These are phyloP conservation scores for Brachyhypopomus gauderio DNA, from an alignment of 2,113 vertebrate species.

Conservation along the genomic window DNA sequence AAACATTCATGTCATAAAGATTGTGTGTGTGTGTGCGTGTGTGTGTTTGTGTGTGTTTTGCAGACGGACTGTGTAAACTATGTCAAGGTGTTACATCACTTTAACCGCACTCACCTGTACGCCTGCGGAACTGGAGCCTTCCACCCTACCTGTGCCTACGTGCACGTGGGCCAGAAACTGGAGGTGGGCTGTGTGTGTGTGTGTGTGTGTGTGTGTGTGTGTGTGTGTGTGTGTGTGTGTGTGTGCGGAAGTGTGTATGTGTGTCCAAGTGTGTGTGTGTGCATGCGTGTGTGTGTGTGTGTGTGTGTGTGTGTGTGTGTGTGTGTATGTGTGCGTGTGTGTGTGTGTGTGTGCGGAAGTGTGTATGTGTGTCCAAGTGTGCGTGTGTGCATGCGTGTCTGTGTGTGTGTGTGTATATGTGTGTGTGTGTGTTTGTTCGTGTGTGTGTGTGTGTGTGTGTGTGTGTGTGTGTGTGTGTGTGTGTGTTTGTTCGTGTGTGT, in stretches of 20 bases:
- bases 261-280: background rate
- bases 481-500: too few species aligned
- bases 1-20: slow-evolving; percentile 63
- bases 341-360: too few species aligned
- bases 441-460: too few species aligned
- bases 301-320: too few species aligned
- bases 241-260: background rate
- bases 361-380: too few species aligned
- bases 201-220: slow-evolving; percentile 2
- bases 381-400: too few species aligned
- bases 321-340: too few species aligned
- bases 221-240: background rate
- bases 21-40: slow-evolving; percentile 40
- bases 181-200: slow-evolving; percentile 77
- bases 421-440: too few species aligned
- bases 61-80: slow-evolving; percentile 97
- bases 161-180: slow-evolving; percentile 85
- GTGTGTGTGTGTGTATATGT: too few species aligned
- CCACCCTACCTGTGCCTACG: slow-evolving; percentile 88
- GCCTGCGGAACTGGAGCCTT: slow-evolving; percentile 94
- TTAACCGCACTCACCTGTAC: slow-evolving; percentile 91
- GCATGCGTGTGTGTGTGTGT: too few species aligned
- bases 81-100: slow-evolving; percentile 90
- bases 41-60: slow-evolving; percentile 44
- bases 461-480: too few species aligned